Evolutionary conservation across 2,888 invertebrate species (phyloP), one percentile per base, ranked within the genome.

Genomic region (Monochamus alternatus): DNA sequence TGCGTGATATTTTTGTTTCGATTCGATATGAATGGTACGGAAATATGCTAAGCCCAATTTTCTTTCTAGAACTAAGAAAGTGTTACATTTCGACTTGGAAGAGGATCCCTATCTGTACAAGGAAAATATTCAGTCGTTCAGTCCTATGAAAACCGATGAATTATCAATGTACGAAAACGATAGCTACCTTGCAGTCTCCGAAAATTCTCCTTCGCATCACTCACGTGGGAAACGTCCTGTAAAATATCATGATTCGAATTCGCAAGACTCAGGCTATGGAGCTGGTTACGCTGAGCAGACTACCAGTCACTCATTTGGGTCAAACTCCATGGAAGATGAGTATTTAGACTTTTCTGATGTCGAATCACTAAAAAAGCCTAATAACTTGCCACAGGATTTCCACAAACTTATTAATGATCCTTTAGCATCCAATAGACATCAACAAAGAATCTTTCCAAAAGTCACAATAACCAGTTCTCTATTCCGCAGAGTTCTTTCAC

Each of bases 311-410:
- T 89, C 79, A 73, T 87, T 92, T 30, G 91, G 91, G 3, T 89
- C 90, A 0, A 90, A 90, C 47, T 92, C 92, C 44, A 89, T 91
- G 85, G 93, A 93, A 85, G 93, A 93, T 81, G 93, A 92, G 64
- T 93, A 92, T 83, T 89, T 92, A 85, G 93, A 93, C 66, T 89
- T 93, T 74, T 90, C 92, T 69, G 92, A 93, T 82, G 89, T 92
- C 84, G 93, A 93, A 70, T 84, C 90, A 44, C 84, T 92, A 55
- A 89, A 90, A 58, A 82, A 82, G 22, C 69, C 72, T 5, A 90
- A 91, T 72, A 86, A 88, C 59, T 85, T 93, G 32, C 93, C 93
- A 9, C 89, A 89, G 71, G 91, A 92, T 76, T 89, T 94, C 64
- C 91, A 90, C 75, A 91, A 91, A 75, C 87, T 94, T 38, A 90